Percentiles rank a stretch among this genome's conserved stretches.
phyloP scores from a whole-genome alignment of 2,888 invertebrate genomes.

The Anagyrus pseudococci region DNA sequence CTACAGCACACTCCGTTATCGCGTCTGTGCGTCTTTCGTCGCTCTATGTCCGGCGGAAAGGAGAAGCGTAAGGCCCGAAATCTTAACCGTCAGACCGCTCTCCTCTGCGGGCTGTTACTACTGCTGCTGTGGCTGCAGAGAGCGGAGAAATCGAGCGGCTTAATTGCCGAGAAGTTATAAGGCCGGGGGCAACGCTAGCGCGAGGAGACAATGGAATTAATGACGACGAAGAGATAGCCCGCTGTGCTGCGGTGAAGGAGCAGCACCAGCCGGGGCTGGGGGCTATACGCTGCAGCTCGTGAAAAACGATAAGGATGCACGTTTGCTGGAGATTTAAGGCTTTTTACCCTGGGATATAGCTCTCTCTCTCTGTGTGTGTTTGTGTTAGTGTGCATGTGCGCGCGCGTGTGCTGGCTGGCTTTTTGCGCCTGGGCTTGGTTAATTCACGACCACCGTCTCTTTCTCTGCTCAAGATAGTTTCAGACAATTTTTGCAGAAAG shows the following conservation, averaged over 20 bases:
- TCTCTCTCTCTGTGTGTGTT: too few relatives aligned
- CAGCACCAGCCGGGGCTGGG: too few relatives aligned
- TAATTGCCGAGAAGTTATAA: constrained; percentile 40
- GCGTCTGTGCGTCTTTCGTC: constrained; percentile 20
- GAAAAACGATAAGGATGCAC: constrained; percentile 35
- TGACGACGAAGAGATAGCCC: constrained; percentile 39
- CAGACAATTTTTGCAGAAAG: too few relatives aligned
- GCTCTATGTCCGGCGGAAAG: too few relatives aligned
- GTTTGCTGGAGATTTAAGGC: constrained; percentile 25
- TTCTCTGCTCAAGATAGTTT: too few relatives aligned
- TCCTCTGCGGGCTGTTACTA: not conserved
- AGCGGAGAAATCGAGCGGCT: constrained; percentile 35
- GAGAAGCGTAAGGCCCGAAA: constrained; percentile 9
- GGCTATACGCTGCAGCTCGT: constrained; percentile 9
- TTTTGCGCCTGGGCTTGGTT: too few relatives aligned
- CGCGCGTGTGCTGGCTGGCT: too few relatives aligned
- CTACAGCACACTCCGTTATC: constrained; percentile 3
- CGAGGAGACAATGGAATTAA: constrained; percentile 40
- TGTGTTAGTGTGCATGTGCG: too few relatives aligned
- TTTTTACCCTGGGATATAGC: constrained; percentile 3
- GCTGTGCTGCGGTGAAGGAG: not conserved
- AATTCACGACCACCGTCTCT: too few relatives aligned
- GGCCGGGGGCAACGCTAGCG: constrained; percentile 19
- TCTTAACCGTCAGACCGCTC: not conserved
- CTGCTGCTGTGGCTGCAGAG: too few relatives aligned